Percentiles rank a stretch among this genome's conserved stretches.
phyloP scores from a whole-genome alignment of 2,113 vertebrate genomes.

The Lepus americanus region DNA sequence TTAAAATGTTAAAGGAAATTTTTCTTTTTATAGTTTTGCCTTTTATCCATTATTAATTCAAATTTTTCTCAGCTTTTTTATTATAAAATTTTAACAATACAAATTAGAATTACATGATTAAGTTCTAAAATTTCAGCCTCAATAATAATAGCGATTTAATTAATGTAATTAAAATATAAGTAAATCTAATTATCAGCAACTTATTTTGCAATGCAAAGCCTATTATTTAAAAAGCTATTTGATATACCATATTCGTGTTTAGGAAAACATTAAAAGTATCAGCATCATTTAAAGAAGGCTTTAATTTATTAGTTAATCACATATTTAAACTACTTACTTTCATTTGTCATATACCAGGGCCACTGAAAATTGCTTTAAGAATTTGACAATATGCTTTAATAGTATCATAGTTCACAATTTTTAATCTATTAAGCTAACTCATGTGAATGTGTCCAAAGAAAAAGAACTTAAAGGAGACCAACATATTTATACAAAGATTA shows the following conservation, averaged over 20 bases:
- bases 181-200: slow-evolving; percentile 41
- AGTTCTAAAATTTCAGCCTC: neutral
- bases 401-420: neutral
- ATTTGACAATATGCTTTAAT: neutral
- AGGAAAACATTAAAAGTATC: slow-evolving; percentile 16
- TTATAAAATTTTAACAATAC: neutral
- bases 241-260: neutral
- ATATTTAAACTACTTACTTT: neutral
- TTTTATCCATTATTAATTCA: slow-evolving; percentile 47
- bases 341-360: neutral
- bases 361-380: slow-evolving; percentile 7
- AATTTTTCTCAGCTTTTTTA: neutral
- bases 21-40: neutral
- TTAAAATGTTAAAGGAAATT: neutral
- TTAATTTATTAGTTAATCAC: neutral
- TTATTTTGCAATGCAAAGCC: neutral
- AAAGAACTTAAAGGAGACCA: neutral
- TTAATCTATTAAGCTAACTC: slow-evolving; percentile 10
- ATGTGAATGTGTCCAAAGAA: neutral
- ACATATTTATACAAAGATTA: neutral
- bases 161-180: slow-evolving; percentile 9
- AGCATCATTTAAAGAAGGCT: neutral
- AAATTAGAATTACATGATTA: neutral
- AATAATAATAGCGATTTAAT: neutral
- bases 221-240: neutral